Evolutionary conservation across 2,888 invertebrate species (phyloP).

Genomic region (Protonemura montana): DNA sequence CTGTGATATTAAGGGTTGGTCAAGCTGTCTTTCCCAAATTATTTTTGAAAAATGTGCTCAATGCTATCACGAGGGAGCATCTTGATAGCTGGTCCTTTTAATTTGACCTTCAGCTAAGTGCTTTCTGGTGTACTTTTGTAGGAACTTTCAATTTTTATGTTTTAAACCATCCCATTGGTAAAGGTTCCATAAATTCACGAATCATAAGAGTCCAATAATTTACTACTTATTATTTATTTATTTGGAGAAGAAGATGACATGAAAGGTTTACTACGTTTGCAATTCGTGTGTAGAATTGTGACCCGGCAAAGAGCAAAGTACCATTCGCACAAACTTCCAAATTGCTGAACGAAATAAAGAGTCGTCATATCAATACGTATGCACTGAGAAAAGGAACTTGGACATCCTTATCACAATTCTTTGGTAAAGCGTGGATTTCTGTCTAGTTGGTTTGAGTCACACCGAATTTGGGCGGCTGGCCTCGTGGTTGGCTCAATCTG

Average conservation of each 20-base stretch:
- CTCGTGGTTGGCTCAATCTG: constrained; percentile 92
- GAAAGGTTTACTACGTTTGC: too few species aligned
- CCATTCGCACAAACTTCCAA: too few species aligned
- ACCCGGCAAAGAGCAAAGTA: too few species aligned
- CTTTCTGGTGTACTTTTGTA: not conserved
- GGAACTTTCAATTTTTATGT: not conserved
- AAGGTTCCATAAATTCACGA: too few species aligned
- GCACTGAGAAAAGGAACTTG: too few species aligned
- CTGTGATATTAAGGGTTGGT: not conserved
- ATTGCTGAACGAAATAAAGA: too few species aligned
- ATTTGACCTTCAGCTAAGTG: not conserved
- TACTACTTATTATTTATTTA: too few species aligned
- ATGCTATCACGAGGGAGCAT: not conserved
- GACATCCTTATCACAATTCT: not conserved
- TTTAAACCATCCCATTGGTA: too few species aligned
- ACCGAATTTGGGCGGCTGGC: constrained; percentile 89
- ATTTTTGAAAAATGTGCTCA: not conserved
- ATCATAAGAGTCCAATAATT: not conserved
- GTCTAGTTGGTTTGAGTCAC: constrained; percentile 89
- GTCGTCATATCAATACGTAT: too few species aligned
- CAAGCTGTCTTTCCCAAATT: not conserved
- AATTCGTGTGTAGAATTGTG: too few species aligned
- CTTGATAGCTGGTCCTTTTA: not conserved
- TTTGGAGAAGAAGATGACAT: too few species aligned
- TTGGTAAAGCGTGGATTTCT: not conserved